These are phyloP conservation scores for Spermophilus dauricus DNA, from an alignment of 2,113 vertebrate genomes.

Conservation along the genomic window DNA sequence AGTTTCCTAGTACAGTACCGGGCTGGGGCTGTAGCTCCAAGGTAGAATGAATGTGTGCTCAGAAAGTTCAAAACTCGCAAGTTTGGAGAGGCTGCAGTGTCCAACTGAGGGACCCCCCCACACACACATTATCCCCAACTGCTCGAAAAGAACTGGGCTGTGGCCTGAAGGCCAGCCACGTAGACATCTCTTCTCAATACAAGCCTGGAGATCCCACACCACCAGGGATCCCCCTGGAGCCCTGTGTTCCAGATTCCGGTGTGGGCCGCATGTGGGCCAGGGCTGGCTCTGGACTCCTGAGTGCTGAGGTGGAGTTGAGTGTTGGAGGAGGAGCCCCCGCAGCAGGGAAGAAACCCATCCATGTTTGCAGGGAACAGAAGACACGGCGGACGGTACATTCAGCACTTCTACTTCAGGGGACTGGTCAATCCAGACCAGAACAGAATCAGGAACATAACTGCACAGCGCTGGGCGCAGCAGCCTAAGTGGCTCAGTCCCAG, in stretches of 20 bases:
- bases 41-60: neutral
- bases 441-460: slow-evolving; percentile 8
- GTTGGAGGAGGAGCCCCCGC: neutral
- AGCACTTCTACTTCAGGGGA: slow-evolving; percentile 42
- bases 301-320: neutral
- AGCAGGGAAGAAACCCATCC: neutral
- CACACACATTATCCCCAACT: rapidly evolving
- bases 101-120: no score
- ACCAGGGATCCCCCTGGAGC: no score
- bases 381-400: neutral
- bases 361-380: slow-evolving; percentile 31
- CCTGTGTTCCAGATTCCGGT: neutral
- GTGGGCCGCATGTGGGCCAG: neutral
- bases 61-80: no score
- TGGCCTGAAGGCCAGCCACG: neutral
- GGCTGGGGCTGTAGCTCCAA: neutral
- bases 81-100: rapidly evolving
- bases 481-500: slow-evolving; percentile 88
- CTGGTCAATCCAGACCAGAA: neutral
- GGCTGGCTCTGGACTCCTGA: neutral
- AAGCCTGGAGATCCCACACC: neutral
- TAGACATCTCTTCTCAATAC: no score
- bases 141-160: neutral
- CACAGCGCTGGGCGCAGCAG: rapidly evolving
- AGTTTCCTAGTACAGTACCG: neutral